Evolutionary conservation across 2,797 vertebrate species (phyloP), one percentile per base, ranked within the genome.

Genomic region (Arctocebus calabarensis): DNA sequence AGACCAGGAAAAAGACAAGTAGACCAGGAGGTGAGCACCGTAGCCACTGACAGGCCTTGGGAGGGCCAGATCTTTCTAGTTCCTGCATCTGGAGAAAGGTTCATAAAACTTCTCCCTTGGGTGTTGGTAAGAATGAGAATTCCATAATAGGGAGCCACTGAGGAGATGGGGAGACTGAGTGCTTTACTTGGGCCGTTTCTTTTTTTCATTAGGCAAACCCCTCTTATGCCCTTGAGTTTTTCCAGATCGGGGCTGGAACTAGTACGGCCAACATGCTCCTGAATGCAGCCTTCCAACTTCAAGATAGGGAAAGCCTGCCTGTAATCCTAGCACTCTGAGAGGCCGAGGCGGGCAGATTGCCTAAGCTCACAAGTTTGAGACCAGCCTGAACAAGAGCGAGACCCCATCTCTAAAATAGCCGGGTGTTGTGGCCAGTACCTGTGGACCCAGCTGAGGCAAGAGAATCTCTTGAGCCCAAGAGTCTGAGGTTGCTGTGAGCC

Each of bases 1-100:
- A 98, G 96, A 95, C 96, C 95, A 77, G 48, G 20, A 52, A n/a
- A 77, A 55, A 88, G 23, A 97, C 97, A 95, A 97, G 97, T 96
- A 98, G 97, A 96, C 97, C 94, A 97, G 96, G 88, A 94, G 94
- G 90, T 75, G 84, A 96, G 95, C 55, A 74, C 82, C 43, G 89
- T 95, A 91, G 94, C 94, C 84, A 73, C 90, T 84, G 73, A 61
- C 89, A 34, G 97, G 84, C 25, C 86, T 92, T 77, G 1, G 78
- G 95, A 75, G 29, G 92, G 87, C 94, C 91, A 62, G 43, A 75
- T 66, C 52, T 48, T 48, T 48, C 48, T 87, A 57, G 86, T 84
- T 96, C 43, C 12, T 10, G 73, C 95, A 45, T 96, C 93, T 88
- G 34, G 95, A 94, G 91, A 75, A 96, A 92, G 71, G 87, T 43